Base-by-base conservation (phyloP, 2,797 vertebrate genomes). In the Salmo trutta region DNA sequence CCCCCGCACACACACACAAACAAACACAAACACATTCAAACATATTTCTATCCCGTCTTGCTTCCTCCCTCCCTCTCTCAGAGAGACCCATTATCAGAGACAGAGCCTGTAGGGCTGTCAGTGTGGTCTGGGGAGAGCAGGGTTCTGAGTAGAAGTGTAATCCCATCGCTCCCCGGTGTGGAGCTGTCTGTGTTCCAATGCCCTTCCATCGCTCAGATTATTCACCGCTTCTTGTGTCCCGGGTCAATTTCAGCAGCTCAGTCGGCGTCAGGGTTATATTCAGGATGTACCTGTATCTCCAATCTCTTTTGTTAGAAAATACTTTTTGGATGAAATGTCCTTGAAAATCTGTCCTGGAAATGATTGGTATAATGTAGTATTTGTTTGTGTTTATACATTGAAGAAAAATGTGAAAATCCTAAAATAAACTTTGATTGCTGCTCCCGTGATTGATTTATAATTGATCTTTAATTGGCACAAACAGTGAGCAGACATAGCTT, bases 101-200 rank as follows among this genome's bases (percentile, higher is more conserved):
- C 64, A 29, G 64, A 16, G 27, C 27, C 24, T 29, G 64, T 66
- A n/a, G n/a, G 2, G 64, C 10, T 66, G 27, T 16, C 64, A 66
- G 64, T 66, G 24, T 27, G 64, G 14, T 27, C 64, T 66, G 24
- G 64, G 64, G 24, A 66, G 21, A 27, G 47, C 52, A 69, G 67
- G 65, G 77, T 64, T 79, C 75, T 75, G 79, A 79, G 73, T 82
- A 75, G 73, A 69, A 79, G 78, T 31, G 24, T 75, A 67, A 75
- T 75, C 21, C 41, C 62, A 71, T 71, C 21, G n/a, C 7, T 65
- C 21, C 21, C 62, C 10, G 62, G 62, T 65, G 24, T 65, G 24
- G 62, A 24, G 21, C 62, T 65, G 62, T 27, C 62, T 27, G 62
- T 66, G 27, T 66, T 4, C 64, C 64, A 66, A 64, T 29, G 2